phyloP scores from a whole-genome alignment of 2,888 invertebrate genomes.

The Eupithecia inturbata region DNA sequence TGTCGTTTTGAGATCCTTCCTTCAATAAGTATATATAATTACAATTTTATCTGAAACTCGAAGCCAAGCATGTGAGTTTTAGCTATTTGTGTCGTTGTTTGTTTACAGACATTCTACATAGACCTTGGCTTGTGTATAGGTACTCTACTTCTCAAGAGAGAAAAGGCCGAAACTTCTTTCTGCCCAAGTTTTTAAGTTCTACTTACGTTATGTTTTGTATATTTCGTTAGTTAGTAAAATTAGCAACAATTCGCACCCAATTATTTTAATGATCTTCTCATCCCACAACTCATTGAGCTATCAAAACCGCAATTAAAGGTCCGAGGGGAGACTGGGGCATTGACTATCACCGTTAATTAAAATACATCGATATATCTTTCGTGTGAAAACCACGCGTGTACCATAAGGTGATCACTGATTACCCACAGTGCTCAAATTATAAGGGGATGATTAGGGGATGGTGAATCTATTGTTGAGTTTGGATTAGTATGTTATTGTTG shows the following conservation, averaged over 20 bases:
- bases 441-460: constrained; percentile 50
- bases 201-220: not conserved
- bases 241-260: constrained; percentile 19
- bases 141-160: not conserved
- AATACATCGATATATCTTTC: constrained; percentile 75
- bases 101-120: too few species aligned
- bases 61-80: too few species aligned
- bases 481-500: constrained; percentile 43
- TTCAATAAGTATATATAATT: too few species aligned
- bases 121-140: too few species aligned
- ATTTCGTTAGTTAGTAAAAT: too few species aligned
- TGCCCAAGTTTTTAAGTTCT: too few species aligned
- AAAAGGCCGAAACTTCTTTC: not conserved
- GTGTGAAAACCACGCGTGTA: constrained; percentile 71
- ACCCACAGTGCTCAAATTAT: constrained; percentile 57
- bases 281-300: constrained; percentile 55
- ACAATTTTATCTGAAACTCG: too few species aligned
- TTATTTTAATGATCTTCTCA: constrained; percentile 17
- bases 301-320: constrained; percentile 56
- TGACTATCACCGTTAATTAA: constrained; percentile 75
- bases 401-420: constrained; percentile 61
- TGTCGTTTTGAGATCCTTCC: too few species aligned
- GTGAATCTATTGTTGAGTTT: constrained; percentile 45
- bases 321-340: constrained; percentile 51
- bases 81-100: too few species aligned